Evolutionary conservation across 2,888 invertebrate species (phyloP).

Genomic region (Drosophila anomalipes): DNA sequence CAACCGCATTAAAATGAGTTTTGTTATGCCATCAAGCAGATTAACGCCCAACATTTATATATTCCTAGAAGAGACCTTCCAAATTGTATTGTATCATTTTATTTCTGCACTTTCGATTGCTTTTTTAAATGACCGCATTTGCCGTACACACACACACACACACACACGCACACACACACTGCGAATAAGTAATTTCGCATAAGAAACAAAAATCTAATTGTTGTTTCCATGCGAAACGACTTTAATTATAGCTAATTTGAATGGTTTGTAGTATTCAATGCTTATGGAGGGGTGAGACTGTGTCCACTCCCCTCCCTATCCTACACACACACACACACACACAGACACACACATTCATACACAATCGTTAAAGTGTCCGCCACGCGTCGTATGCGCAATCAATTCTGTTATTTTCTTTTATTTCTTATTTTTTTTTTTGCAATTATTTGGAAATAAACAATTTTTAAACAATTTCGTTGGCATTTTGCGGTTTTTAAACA

Average conservation of each 20-base stretch:
- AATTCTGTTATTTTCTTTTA: slow-evolving; percentile 9
- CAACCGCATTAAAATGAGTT: not conserved
- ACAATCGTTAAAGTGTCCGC: slow-evolving; percentile 36
- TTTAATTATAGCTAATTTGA: slow-evolving; percentile 75
- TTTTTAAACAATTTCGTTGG: slow-evolving; percentile 23
- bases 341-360: not conserved
- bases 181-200: slow-evolving; percentile 55
- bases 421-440: not conserved
- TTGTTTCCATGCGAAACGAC: slow-evolving; percentile 59
- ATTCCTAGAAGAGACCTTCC: slow-evolving; percentile 9
- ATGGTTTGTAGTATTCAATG: slow-evolving; percentile 61
- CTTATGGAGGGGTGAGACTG: slow-evolving; percentile 19
- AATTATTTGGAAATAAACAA: not conserved
- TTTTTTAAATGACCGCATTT: slow-evolving; percentile 49
- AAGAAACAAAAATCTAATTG: slow-evolving; percentile 55
- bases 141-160: slow-evolving; percentile 7
- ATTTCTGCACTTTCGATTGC: slow-evolving; percentile 23
- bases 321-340: not conserved
- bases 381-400: slow-evolving; percentile 65
- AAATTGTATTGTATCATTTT: slow-evolving; percentile 20
- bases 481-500: slow-evolving; percentile 12
- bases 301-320: not conserved
- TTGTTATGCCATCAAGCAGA: slow-evolving; percentile 4
- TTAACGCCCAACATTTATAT: slow-evolving; percentile 5
- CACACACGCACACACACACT: slow-evolving; percentile 15